These are phyloP conservation scores for Cheilosia impressa DNA, from an alignment of 2,888 invertebrate species.

Conservation along the genomic window DNA sequence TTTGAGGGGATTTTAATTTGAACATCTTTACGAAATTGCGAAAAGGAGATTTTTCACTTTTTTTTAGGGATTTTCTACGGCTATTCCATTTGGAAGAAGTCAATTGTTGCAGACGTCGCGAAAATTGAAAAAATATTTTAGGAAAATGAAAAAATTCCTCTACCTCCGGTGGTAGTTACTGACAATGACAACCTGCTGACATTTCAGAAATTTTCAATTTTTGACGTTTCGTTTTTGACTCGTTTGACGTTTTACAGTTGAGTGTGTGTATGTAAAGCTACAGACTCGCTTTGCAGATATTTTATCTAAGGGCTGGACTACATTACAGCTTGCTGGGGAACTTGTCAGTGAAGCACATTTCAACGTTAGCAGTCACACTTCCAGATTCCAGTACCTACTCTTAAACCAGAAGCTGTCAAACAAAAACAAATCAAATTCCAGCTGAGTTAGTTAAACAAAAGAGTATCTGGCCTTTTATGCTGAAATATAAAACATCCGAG, in stretches of 20 bases:
- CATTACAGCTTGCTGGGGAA: not conserved
- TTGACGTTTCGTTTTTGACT: constrained; percentile 43
- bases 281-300: constrained; percentile 31
- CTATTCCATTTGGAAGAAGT: constrained; percentile 15
- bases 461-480: too few species aligned
- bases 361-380: not conserved
- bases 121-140: constrained; percentile 39
- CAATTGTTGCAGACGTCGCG: constrained; percentile 47
- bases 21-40: constrained; percentile 37
- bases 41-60: constrained; percentile 12
- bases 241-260: not conserved
- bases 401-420: too few species aligned
- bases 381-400: too few species aligned
- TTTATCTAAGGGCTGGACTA: not conserved
- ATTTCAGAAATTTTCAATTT: constrained; percentile 62
- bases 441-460: too few species aligned
- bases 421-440: too few species aligned
- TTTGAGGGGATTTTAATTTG: constrained; percentile 13
- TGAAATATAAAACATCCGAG: too few species aligned
- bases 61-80: constrained; percentile 4
- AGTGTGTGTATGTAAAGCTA: constrained; percentile 11
- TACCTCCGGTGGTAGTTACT: constrained; percentile 67
- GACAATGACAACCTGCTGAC: constrained; percentile 72
- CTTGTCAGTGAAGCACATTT: not conserved
- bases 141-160: constrained; percentile 61